A percentile compares a stretch with the other conserved stretches of the same genome.
phyloP scores from a whole-genome alignment of 2,113 vertebrate genomes.

The Psittacara wagleri region DNA sequence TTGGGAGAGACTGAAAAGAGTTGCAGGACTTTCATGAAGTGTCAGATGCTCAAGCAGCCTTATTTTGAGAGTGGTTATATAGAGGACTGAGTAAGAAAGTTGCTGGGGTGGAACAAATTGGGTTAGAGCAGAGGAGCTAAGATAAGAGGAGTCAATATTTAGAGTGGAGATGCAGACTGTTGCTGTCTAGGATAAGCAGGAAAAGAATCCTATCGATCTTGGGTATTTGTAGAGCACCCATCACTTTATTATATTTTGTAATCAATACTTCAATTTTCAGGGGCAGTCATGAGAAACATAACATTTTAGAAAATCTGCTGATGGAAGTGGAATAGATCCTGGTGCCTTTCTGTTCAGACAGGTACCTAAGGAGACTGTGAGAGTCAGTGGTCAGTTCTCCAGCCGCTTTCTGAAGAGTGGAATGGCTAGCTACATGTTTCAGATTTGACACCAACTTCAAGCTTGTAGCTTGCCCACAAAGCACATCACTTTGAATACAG shows the following conservation, averaged over 20 bases:
- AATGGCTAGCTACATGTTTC: neutral
- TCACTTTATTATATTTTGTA: neutral
- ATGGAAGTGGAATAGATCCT: neutral
- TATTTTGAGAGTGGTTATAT: neutral
- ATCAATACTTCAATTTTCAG: slow-evolving; percentile 12
- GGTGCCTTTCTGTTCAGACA: neutral
- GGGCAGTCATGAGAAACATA: neutral
- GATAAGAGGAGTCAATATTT: neutral
- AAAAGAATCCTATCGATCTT: neutral
- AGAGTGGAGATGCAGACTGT: neutral
- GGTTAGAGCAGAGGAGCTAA: neutral
- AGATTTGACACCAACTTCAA: neutral
- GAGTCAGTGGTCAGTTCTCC: neutral
- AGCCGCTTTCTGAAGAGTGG: neutral
- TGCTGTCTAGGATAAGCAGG: neutral
- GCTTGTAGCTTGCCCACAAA: neutral
- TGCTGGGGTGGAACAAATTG: neutral
- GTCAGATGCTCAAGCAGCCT: neutral
- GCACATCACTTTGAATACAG: neutral
- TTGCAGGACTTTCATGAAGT: neutral
- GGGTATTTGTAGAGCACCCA: neutral
- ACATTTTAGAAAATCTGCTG: neutral
- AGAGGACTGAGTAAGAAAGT: neutral
- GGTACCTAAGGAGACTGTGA: neutral
- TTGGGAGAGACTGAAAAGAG: neutral